Conservation (phyloP, 2,797 vertebrate species). For the Peromyscus eremicus region DNA sequence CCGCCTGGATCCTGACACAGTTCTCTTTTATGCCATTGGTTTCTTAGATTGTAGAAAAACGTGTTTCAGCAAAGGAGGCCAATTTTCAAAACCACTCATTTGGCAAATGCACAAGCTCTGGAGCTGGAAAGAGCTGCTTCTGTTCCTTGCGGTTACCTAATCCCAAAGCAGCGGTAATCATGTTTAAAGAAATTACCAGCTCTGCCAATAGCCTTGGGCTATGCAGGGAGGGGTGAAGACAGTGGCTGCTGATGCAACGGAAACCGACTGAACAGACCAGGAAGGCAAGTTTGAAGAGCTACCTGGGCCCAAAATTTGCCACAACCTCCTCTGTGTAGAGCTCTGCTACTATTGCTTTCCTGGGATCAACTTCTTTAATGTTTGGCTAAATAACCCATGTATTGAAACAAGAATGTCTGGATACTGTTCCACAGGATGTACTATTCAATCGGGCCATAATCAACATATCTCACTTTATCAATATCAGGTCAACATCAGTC, state of each 20-base stretch:
- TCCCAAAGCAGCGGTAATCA: slow-evolving; percentile 58
- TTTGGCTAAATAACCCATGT: slow-evolving; percentile 68
- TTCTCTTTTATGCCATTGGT: neutral
- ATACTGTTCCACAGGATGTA: slow-evolving; percentile 67
- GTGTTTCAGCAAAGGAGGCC: slow-evolving; percentile 51
- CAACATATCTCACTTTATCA: slow-evolving; percentile 80
- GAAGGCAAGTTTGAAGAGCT: slow-evolving; percentile 77
- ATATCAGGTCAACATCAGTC: slow-evolving; percentile 74
- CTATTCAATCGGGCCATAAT: slow-evolving; percentile 80
- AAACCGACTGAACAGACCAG: slow-evolving; percentile 67
- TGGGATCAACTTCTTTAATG: slow-evolving; percentile 78
- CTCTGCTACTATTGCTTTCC: slow-evolving; percentile 81
- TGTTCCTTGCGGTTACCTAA: slow-evolving; percentile 67
- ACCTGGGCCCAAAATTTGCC: slow-evolving; percentile 77
- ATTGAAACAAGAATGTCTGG: slow-evolving; percentile 69
- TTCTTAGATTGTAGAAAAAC: slow-evolving; percentile 51
- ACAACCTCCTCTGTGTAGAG: slow-evolving; percentile 58
- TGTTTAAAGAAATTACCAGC: slow-evolving; percentile 71
- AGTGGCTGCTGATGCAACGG: slow-evolving; percentile 56
- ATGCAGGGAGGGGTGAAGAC: slow-evolving; percentile 63
- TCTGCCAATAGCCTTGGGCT: slow-evolving; percentile 75
- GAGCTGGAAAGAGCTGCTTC: slow-evolving; percentile 62
- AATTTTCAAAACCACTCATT: slow-evolving; percentile 77
- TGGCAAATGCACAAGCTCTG: neutral
- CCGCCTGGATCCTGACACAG: neutral